These are phyloP conservation scores for Sepiola atlantica DNA, from an alignment of 2,888 invertebrate species.

Conservation along the genomic window DNA sequence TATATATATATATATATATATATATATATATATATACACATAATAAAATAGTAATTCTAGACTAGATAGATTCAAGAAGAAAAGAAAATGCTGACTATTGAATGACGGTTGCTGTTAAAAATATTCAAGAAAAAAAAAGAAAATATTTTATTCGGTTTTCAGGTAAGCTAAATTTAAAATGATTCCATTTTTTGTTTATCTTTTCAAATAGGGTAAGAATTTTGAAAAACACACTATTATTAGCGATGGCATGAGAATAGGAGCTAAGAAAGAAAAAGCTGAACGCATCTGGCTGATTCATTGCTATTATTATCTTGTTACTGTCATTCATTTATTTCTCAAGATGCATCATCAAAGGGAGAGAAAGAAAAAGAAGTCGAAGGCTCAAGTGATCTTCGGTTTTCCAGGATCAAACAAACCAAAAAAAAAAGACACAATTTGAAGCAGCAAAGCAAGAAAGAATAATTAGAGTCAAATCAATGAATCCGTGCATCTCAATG, in stretches of 20 bases:
- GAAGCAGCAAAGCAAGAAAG: background rate
- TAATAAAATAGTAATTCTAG: background rate
- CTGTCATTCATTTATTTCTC: background rate
- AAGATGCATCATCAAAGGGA: background rate
- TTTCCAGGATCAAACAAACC: background rate
- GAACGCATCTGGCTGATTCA: background rate
- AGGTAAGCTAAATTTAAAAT: too few species aligned
- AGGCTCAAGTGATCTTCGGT: background rate
- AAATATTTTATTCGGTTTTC: too few species aligned
- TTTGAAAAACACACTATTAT: too few species aligned
- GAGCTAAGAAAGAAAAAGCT: background rate
- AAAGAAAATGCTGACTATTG: background rate
- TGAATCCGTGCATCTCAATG: background rate
- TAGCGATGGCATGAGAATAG: too few species aligned
- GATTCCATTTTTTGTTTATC: too few species aligned
- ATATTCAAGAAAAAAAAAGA: too few species aligned
- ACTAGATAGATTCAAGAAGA: background rate
- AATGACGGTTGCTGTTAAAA: too few species aligned
- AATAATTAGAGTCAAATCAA: slow-evolving; percentile 24
- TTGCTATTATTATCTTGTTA: background rate
- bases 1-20: too few species aligned
- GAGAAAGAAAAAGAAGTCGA: background rate
- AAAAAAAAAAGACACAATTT: too few species aligned
- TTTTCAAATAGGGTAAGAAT: too few species aligned
- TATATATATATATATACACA: too few species aligned